Evolutionary conservation across 30 jellyfish, hydroid and myxozoan species (phyloP).

Genomic region (Haliclystus octoradiatus): DNA sequence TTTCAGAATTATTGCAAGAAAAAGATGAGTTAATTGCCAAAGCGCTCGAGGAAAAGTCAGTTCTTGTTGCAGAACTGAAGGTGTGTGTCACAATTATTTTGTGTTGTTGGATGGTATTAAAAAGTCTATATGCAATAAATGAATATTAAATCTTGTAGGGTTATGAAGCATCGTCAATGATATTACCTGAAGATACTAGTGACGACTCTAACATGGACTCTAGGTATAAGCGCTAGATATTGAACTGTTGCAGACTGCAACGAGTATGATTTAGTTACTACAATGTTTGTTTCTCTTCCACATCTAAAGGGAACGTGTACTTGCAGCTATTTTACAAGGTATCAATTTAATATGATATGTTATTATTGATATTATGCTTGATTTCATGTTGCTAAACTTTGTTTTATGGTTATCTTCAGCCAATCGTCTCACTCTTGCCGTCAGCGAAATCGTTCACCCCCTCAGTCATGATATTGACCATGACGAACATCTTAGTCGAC

Average conservation of each 20-base stretch:
- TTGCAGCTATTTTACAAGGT: constrained; percentile 77
- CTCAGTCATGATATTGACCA: constrained; percentile 7
- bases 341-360: neutral
- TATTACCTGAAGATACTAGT: neutral
- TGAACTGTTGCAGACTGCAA: too few relatives aligned
- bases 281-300: neutral
- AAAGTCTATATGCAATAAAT: neutral
- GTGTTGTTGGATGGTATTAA: too few relatives aligned
- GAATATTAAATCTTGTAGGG: neutral
- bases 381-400: neutral
- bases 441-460: constrained; percentile 34
- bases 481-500: neutral
- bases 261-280: too few relatives aligned
- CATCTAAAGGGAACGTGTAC: constrained; percentile 38
- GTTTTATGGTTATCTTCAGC: constrained; percentile 7
- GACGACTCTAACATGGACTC: neutral
- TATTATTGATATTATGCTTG: neutral
- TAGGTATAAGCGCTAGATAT: neutral
- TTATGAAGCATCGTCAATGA: neutral
- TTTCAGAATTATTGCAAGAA: constrained; percentile 44
- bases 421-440: constrained; percentile 62
- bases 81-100: constrained; percentile 23
- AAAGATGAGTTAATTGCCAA: constrained; percentile 64
- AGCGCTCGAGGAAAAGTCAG: constrained; percentile 54
- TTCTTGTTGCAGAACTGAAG: constrained; percentile 59